These are phyloP conservation scores for Sarcophilus harrisii DNA, from an alignment of 2,797 vertebrate genomes.

Conservation along the genomic window DNA sequence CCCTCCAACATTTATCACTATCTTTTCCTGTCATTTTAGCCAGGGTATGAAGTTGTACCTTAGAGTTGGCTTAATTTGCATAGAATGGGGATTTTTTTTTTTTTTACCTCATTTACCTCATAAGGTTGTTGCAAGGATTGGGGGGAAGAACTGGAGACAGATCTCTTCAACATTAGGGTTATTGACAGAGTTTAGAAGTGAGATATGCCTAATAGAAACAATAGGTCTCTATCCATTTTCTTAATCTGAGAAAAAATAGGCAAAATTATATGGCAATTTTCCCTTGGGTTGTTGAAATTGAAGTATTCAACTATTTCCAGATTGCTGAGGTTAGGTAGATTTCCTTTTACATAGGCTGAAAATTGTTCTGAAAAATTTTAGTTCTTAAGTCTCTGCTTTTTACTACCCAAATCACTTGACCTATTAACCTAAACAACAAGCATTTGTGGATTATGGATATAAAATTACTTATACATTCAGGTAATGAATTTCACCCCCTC, in stretches of 20 bases:
- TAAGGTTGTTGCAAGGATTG: not conserved
- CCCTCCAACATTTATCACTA: no score
- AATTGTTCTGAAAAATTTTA: not conserved
- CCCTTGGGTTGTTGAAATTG: not conserved
- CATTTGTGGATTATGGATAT: not conserved
- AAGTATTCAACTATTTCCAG: not conserved
- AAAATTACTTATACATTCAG: not conserved
- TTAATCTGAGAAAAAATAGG: not conserved
- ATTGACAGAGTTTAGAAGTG: not conserved
- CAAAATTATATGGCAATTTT: not conserved
- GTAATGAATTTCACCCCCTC: not conserved
- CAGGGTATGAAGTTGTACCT: no score
- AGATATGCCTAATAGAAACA: not conserved
- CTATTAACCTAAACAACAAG: not conserved
- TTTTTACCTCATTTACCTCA: not conserved
- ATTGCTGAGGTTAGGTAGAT: not conserved
- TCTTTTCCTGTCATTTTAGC: no score
- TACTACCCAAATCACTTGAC: not conserved
- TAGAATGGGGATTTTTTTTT: not conserved
- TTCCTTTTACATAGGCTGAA: not conserved
- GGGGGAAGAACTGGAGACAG: not conserved
- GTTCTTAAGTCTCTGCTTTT: not conserved
- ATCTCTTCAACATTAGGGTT: not conserved
- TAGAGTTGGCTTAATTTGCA: no score
- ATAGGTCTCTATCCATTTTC: not conserved